Percentiles rank a stretch among this genome's conserved stretches.
Evolutionary conservation across 2,113 vertebrate genomes (phyloP).

Genomic region (Perca flavescens): DNA sequence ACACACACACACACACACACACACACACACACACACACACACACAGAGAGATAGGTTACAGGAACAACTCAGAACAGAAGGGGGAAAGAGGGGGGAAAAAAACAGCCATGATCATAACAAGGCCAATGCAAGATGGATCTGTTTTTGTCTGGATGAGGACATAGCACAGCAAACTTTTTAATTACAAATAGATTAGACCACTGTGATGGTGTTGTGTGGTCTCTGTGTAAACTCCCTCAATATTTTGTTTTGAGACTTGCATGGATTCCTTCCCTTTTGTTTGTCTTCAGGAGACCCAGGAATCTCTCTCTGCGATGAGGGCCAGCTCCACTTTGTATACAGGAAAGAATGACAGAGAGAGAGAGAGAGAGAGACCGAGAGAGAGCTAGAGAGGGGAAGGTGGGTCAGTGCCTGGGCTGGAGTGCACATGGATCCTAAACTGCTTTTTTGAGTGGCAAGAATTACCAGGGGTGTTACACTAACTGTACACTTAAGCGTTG

Average conservation of each 20-base stretch:
- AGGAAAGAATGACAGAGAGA: constrained; percentile 16
- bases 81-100: constrained; percentile 45
- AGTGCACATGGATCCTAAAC: constrained; percentile 31
- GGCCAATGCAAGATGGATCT: constrained; percentile 72
- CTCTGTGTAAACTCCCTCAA: constrained; percentile 81
- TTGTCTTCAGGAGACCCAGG: constrained; percentile 75
- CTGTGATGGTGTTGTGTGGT: constrained; percentile 85
- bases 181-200: constrained; percentile 82
- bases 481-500: constrained; percentile 8
- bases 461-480: constrained; percentile 20
- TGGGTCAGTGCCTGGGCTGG: neutral
- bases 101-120: constrained; percentile 66
- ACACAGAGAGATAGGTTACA: constrained; percentile 75
- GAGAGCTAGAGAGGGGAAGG: neutral
- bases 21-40: constrained; percentile 44
- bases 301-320: constrained; percentile 63
- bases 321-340: constrained; percentile 64
- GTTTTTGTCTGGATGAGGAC: constrained; percentile 77
- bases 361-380: neutral
- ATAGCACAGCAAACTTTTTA: constrained; percentile 75
- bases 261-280: constrained; percentile 79
- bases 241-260: constrained; percentile 80
- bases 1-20: constrained; percentile 9
- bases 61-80: constrained; percentile 69
- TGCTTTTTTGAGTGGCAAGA: neutral